Evolutionary conservation across 2,888 invertebrate genomes (phyloP).

Genomic region (Drosophila demipolita): DNA sequence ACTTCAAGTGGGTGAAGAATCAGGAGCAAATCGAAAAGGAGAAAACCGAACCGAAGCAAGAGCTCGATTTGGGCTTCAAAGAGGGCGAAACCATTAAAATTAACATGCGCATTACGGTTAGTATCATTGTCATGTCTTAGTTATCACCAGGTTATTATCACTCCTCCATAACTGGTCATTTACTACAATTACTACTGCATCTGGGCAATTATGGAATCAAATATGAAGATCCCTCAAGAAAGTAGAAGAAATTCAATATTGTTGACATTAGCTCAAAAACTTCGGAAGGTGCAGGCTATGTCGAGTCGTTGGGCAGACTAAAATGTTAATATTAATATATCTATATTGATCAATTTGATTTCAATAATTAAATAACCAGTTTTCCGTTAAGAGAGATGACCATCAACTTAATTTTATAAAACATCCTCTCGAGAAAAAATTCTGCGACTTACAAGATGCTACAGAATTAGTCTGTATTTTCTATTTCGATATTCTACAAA

Average conservation of each 20-base stretch:
- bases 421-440: too few species aligned
- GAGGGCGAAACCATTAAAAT: slow-evolving; percentile 99
- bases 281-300: background rate
- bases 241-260: background rate
- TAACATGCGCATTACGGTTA: slow-evolving; percentile 97
- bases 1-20: slow-evolving; percentile 97
- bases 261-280: background rate
- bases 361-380: too few species aligned
- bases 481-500: too few species aligned
- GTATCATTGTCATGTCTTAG: background rate
- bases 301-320: background rate
- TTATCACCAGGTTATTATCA: background rate
- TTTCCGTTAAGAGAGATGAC: too few species aligned
- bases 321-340: background rate
- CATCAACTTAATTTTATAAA: too few species aligned
- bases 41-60: slow-evolving; percentile 90
- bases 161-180: background rate
- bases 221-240: background rate
- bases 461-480: too few species aligned
- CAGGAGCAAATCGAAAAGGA: slow-evolving; percentile 93
- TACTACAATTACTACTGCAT: background rate
- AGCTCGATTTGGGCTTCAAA: slow-evolving; percentile 98
- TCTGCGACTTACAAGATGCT: too few species aligned
- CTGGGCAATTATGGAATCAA: background rate
- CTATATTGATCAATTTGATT: background rate